These are phyloP conservation scores for Goniozus legneri DNA, from an alignment of 1,140 invertebrate genomes.

Conservation along the genomic window DNA sequence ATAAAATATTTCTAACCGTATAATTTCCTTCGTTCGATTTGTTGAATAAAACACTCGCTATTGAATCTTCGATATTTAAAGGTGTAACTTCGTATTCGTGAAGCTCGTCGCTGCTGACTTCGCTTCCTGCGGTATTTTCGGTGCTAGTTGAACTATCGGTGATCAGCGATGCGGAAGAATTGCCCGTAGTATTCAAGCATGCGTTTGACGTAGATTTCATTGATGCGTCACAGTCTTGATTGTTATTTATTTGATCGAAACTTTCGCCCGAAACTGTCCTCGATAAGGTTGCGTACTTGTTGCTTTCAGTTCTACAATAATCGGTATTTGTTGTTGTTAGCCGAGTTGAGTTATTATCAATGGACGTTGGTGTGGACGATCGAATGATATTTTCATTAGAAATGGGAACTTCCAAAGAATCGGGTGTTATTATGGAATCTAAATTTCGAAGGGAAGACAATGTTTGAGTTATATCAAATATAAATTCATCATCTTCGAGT, in stretches of 20 bases:
- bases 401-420: conserved; percentile 26
- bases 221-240: neutral
- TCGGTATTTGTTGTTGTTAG: neutral
- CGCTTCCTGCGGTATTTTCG: conserved; percentile 39
- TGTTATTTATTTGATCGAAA: conserved; percentile 5
- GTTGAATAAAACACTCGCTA: neutral
- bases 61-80: neutral
- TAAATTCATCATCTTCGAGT: too few species aligned
- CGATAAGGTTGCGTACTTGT: conserved; percentile 14
- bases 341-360: neutral
- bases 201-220: conserved; percentile 4
- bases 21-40: neutral
- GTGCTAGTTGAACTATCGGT: conserved; percentile 33
- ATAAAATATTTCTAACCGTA: too few species aligned
- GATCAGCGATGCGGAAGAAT: conserved; percentile 12
- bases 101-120: conserved; percentile 43
- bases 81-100: conserved; percentile 38
- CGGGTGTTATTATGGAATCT: conserved; percentile 37
- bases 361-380: neutral
- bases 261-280: neutral
- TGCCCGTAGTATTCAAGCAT: neutral
- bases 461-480: too few species aligned
- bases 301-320: conserved; percentile 5
- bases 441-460: too few species aligned
- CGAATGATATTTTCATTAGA: conserved; percentile 3